A percentile compares a stretch with the other conserved stretches of the same genome.
These are phyloP conservation scores for Lontra canadensis DNA, from an alignment of 2,113 vertebrate species.

Conservation along the genomic window DNA sequence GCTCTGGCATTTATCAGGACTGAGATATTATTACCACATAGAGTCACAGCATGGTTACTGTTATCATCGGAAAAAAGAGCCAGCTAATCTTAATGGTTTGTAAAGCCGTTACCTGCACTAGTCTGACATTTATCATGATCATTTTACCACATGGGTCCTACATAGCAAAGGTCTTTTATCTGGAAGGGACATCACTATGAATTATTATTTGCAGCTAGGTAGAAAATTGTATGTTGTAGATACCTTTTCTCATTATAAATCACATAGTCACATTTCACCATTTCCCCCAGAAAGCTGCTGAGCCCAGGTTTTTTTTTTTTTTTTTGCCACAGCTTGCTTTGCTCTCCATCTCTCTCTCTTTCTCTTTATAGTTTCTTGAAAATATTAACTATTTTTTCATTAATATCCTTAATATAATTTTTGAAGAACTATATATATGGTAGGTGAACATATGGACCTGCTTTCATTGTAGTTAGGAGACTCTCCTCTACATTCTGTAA, in stretches of 20 bases:
- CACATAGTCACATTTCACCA: conserved; percentile 94
- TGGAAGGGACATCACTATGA: conserved; percentile 97
- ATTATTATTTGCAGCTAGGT: conserved; percentile 99
- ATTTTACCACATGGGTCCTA: conserved; percentile 92
- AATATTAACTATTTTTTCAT: conserved; percentile 84
- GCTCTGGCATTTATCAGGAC: conserved; percentile 90
- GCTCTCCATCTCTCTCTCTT: conserved; percentile 65
- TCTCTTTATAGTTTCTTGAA: conserved; percentile 82
- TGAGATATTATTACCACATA: conserved; percentile 93
- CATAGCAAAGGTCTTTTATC: conserved; percentile 96
- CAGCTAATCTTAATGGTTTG: conserved; percentile 97
- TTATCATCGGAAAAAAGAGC: conserved; percentile 89
- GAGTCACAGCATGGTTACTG: conserved; percentile 88
- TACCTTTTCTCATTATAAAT: conserved; percentile 98
- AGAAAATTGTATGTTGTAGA: conserved; percentile 99
- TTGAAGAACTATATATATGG: conserved; percentile 52
- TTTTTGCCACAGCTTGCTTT: conserved; percentile 81
- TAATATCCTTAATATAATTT: conserved; percentile 82
- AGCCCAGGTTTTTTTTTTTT: conserved; percentile 84
- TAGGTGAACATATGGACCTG: background rate
- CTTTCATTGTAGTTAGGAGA: background rate
- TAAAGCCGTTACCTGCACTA: conserved; percentile 98
- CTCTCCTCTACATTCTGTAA: background rate
- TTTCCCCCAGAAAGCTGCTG: conserved; percentile 96
- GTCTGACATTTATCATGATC: conserved; percentile 98